phyloP scores from a whole-genome alignment of 2,888 invertebrate species.

The Anagyrus pseudococci region DNA sequence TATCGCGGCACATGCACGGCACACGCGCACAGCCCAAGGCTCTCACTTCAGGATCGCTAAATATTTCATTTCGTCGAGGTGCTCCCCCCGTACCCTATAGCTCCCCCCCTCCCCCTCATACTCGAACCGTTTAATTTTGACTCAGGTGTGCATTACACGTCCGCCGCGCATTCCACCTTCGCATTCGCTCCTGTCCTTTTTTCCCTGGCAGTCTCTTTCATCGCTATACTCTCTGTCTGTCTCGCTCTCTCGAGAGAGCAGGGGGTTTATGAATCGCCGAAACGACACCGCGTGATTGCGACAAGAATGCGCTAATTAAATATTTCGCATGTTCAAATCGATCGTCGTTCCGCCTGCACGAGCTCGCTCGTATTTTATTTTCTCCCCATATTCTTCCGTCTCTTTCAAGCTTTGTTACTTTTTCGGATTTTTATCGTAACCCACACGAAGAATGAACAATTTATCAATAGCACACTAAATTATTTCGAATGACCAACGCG shows the following conservation, averaged over 20 bases:
- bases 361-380: too few relatives aligned
- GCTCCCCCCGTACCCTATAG: constrained; percentile 27
- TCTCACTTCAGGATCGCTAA: constrained; percentile 51
- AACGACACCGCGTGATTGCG: constrained; percentile 10
- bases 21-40: neutral
- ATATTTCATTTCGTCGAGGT: constrained; percentile 57
- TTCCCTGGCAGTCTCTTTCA: neutral
- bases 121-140: constrained; percentile 57
- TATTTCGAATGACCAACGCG: too few relatives aligned
- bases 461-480: too few relatives aligned
- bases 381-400: too few relatives aligned
- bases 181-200: constrained; percentile 21
- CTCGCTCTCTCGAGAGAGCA: neutral
- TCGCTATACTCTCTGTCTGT: neutral
- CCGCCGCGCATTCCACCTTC: neutral
- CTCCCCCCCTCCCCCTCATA: too few relatives aligned
- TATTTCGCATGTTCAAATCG: constrained; percentile 32
- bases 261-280: constrained; percentile 22
- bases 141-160: constrained; percentile 52
- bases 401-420: too few relatives aligned
- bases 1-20: too few relatives aligned
- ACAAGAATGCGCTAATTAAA: constrained; percentile 39
- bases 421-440: too few relatives aligned
- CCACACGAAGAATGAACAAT: too few relatives aligned
- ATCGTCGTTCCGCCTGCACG: too few relatives aligned